Conservation (phyloP, 2,113 vertebrate genomes). For the Vidua macroura region DNA sequence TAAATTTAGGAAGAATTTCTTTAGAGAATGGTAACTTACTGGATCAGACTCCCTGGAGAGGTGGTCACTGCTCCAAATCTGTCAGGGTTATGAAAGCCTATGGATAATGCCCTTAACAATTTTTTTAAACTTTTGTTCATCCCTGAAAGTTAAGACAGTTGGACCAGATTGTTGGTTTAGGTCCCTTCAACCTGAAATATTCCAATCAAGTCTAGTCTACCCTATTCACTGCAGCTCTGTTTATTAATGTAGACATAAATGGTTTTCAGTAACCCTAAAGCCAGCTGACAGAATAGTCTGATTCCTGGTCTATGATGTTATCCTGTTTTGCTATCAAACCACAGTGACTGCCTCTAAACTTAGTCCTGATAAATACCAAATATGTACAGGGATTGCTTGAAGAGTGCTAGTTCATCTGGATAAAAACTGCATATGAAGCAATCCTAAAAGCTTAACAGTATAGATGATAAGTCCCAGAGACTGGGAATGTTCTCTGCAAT, state of each 20-base stretch:
- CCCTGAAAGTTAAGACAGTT: background rate
- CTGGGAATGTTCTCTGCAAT: background rate
- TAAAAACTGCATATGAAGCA: background rate
- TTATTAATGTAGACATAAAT: background rate
- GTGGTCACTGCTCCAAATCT: fast-evolving
- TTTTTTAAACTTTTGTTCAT: background rate
- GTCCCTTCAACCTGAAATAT: background rate
- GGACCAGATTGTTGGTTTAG: background rate
- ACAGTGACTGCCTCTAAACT: background rate
- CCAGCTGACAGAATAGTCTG: background rate
- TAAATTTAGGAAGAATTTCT: background rate
- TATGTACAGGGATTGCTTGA: background rate
- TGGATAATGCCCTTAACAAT: background rate
- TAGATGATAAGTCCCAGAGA: too few relatives aligned
- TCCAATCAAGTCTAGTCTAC: background rate
- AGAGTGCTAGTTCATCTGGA: background rate
- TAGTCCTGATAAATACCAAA: background rate
- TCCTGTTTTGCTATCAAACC: background rate
- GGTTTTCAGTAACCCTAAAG: background rate
- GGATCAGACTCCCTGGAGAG: background rate
- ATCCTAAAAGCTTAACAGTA: background rate
- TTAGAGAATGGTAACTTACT: background rate
- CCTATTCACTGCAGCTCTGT: background rate
- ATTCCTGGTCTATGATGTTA: background rate
- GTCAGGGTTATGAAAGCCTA: background rate